Evolutionary conservation across 2,113 vertebrate species (phyloP).

Genomic region (Ornithorhynchus anatinus): DNA sequence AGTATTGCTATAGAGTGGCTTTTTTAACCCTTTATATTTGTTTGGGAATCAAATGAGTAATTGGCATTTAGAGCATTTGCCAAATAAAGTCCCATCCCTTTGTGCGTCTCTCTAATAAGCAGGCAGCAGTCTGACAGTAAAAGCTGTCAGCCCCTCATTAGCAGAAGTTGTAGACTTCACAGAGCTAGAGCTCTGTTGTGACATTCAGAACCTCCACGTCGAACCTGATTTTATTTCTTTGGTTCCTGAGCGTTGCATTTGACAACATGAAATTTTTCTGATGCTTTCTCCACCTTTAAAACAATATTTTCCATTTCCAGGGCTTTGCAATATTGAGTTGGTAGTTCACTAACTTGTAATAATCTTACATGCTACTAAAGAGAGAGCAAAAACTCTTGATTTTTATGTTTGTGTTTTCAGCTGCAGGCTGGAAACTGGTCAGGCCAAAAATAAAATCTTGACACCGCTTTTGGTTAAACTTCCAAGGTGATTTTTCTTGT

Average conservation of each 20-base stretch:
- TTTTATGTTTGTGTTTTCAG: not conserved
- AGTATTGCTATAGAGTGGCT: not conserved
- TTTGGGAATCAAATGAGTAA: constrained; percentile 31
- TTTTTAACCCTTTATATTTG: constrained; percentile 38
- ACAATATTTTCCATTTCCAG: constrained; percentile 14
- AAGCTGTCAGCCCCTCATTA: constrained; percentile 22
- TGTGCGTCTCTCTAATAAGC: constrained; percentile 26
- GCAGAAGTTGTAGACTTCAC: constrained; percentile 9
- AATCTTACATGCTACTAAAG: not conserved
- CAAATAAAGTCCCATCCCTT: constrained; percentile 24
- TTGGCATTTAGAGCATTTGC: constrained; percentile 15
- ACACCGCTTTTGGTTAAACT: constrained; percentile 2
- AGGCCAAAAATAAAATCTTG: not conserved
- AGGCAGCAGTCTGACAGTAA: constrained; percentile 6
- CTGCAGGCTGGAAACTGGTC: constrained; percentile 5
- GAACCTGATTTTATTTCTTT: constrained; percentile 3
- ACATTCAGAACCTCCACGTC: constrained; percentile 14
- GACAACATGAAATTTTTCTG: not conserved
- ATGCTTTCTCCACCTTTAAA: constrained; percentile 10
- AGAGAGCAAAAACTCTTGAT: not conserved
- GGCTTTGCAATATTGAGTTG: constrained; percentile 1
- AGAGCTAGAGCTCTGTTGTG: not conserved
- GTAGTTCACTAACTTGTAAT: not conserved
- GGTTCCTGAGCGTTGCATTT: constrained; percentile 20
- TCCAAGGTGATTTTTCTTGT: not conserved